Base-by-base conservation (phyloP, 2,888 invertebrate species). In the Ophion obscuratus region DNA sequence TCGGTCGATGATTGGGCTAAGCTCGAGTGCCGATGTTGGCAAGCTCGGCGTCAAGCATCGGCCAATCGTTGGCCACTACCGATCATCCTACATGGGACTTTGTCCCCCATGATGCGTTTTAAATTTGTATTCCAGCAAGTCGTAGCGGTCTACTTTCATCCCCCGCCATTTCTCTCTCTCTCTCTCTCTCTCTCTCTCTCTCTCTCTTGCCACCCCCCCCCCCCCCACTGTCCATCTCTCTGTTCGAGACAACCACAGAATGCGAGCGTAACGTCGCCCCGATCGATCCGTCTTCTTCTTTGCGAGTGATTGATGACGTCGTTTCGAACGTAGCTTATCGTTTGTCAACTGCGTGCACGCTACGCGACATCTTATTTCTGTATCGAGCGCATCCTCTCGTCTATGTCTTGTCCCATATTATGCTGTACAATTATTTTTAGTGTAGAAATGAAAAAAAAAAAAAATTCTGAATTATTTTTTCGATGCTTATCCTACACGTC, bases 81-180 rank as follows among this genome's bases (percentile, higher is more conserved):
- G n/a, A n/a, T n/a, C n/a, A n/a, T n/a, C n/a, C n/a, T n/a, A n/a
- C n/a, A n/a, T n/a, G n/a, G n/a, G n/a, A n/a, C n/a, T 86, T 88
- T 76, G 40, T 73, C 44, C 61, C 67, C 70, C 67, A 81, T 84
- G 79, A 87, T 87, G 84, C 79, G 71, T 77, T 86, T 85, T 62
- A 86, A 89, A 87, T 87, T 87, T 87, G 87, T 81, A 83, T 82
- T 74, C 76, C 81, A 80, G 57, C 71, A n/a, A 75, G 78, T 76
- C 57, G 73, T 57, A 82, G 59, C 14, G 14, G 17, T 53, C 53
- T 5, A 53, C 53, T 53, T 17, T 53, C 14, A 17, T 17, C 14
- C 40, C 40, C 40, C 59, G 17, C 24, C 2, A 4, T 27, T 7
- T 7, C 5, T 27, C 17, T 36, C 36, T 70, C 62, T 5, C 24